Evolutionary conservation across 2,797 vertebrate genomes (phyloP).

Genomic region (Lepidocolaptes lacrymiger): DNA sequence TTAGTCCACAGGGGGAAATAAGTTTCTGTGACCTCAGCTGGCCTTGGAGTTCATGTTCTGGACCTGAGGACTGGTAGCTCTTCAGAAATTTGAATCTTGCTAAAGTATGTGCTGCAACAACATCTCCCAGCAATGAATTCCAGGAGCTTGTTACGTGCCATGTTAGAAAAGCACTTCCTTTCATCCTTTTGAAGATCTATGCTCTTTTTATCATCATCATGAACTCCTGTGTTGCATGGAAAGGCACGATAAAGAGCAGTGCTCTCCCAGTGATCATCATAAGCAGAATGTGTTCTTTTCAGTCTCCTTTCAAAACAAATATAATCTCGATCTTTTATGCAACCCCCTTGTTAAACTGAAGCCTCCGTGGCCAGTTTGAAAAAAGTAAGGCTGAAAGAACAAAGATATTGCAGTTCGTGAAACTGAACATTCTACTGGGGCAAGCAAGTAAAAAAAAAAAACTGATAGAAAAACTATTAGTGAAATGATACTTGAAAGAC

Average conservation of each 20-base stretch:
- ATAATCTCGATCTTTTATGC: not conserved
- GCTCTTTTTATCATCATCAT: not conserved
- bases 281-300: not conserved
- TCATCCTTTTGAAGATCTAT: slow-evolving; percentile 20
- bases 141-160: not conserved
- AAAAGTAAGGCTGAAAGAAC: not conserved
- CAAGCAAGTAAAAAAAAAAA: not conserved
- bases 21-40: not conserved
- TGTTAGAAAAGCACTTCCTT: not conserved
- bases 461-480: not conserved
- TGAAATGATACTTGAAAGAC: not conserved
- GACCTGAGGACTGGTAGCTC: not conserved
- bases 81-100: not conserved
- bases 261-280: not conserved
- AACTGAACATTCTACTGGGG: not conserved
- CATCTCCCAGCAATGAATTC: not conserved
- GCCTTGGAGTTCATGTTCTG: not conserved
- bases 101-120: slow-evolving; percentile 3
- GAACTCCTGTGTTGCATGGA: not conserved
- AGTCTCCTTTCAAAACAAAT: slow-evolving; percentile 28
- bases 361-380: not conserved
- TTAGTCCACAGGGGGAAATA: not conserved
- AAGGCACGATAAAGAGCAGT: not conserved
- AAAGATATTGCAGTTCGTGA: not conserved
- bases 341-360: not conserved